Percentiles rank a stretch among this genome's conserved stretches.
These are phyloP conservation scores for Anaspis maculata DNA, from an alignment of 2,888 invertebrate species.

Conservation along the genomic window DNA sequence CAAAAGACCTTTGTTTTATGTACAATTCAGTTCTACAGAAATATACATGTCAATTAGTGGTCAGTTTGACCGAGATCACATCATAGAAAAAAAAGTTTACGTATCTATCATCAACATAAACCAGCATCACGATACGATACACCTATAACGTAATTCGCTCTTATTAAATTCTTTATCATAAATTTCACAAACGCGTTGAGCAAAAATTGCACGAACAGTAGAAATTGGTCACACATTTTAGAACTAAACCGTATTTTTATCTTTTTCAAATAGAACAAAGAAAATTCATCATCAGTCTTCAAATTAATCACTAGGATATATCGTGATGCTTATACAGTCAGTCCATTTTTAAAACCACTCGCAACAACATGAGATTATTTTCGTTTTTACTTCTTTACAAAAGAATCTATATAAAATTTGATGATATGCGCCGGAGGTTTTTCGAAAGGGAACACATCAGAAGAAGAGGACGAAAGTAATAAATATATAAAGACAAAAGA, in stretches of 20 bases:
- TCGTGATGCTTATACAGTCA: conserved; percentile 16
- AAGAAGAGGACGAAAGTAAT: too few relatives aligned
- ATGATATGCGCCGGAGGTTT: too few relatives aligned
- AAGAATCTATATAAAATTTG: too few relatives aligned
- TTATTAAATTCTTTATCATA: too few relatives aligned
- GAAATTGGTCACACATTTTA: conserved; percentile 5
- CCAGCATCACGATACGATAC: conserved; percentile 27
- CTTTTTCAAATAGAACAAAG: too few relatives aligned
- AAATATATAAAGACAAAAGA: too few relatives aligned
- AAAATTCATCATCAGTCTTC: conserved; percentile 12
- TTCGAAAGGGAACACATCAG: too few relatives aligned
- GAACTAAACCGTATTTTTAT: too few relatives aligned
- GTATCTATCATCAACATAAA: conserved; percentile 15
- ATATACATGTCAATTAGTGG: conserved; percentile 22
- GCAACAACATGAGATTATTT: conserved; percentile 13
- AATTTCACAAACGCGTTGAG: neutral
- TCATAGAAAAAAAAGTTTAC: conserved; percentile 25
- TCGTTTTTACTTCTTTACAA: conserved; percentile 9
- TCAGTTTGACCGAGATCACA: conserved; percentile 37
- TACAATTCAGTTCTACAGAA: conserved; percentile 35
- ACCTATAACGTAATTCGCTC: conserved; percentile 8
- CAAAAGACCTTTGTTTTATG: conserved; percentile 26
- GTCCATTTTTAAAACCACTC: conserved; percentile 13
- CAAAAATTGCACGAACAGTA: conserved; percentile 1
- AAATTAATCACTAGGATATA: conserved; percentile 16